Evolutionary conservation across 2,797 vertebrate genomes (phyloP).

Genomic region (Scomberomorus guttatus): DNA sequence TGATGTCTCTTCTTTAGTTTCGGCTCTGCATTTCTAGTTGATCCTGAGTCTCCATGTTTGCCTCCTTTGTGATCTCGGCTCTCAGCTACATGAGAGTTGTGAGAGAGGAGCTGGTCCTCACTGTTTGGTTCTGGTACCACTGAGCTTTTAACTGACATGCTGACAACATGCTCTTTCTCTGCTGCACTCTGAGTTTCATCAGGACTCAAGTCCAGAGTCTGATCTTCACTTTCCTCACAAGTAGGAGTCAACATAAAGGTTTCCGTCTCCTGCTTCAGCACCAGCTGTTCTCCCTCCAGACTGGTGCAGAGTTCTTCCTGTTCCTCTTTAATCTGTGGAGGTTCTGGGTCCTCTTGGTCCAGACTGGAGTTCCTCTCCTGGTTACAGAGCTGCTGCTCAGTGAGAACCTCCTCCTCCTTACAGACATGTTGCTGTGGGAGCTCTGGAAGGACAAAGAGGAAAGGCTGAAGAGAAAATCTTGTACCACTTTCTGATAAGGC

Average conservation of each 20-base stretch:
- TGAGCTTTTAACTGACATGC: too few species aligned
- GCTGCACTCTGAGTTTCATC: too few species aligned
- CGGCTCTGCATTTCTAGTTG: background rate
- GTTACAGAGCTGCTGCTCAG: too few species aligned
- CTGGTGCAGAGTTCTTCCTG: background rate
- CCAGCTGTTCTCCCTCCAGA: too few species aligned
- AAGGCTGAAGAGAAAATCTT: too few species aligned
- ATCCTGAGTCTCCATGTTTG: background rate
- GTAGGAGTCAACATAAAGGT: too few species aligned
- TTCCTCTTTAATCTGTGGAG: constrained; percentile 18
- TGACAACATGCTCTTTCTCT: background rate
- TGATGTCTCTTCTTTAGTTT: background rate
- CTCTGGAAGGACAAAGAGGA: too few species aligned
- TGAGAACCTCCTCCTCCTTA: too few species aligned
- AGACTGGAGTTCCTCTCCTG: too few species aligned
- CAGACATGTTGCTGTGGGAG: background rate
- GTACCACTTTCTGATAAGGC: too few species aligned
- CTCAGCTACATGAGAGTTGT: background rate
- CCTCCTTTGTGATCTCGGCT: background rate
- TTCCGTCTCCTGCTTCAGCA: too few species aligned
- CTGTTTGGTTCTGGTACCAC: background rate
- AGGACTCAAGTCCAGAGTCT: background rate
- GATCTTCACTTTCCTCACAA: background rate
- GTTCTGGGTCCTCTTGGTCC: background rate
- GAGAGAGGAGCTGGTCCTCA: background rate